Evolutionary conservation across 2,113 vertebrate species (phyloP).

Genomic region (Microtus montanus): DNA sequence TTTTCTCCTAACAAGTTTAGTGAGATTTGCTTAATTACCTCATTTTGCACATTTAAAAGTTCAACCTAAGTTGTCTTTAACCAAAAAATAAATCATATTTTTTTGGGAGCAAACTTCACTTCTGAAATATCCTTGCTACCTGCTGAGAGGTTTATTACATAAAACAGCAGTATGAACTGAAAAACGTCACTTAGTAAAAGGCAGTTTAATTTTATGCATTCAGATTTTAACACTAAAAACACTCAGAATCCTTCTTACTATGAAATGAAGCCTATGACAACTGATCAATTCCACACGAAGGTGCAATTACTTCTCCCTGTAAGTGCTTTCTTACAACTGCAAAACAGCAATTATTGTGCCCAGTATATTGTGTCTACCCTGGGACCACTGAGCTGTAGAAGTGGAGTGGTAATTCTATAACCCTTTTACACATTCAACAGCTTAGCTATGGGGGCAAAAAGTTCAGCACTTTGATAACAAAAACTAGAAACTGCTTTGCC

Average conservation of each 20-base stretch:
- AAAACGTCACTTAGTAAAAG: slow-evolving; percentile 25
- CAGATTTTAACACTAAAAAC: slow-evolving; percentile 36
- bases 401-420: not conserved
- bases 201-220: slow-evolving; percentile 33
- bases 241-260: slow-evolving; percentile 2
- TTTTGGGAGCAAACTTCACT: not conserved
- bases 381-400: not conserved
- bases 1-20: not conserved
- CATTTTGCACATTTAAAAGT: not conserved
- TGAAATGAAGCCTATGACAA: slow-evolving; percentile 24
- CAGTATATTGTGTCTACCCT: not conserved
- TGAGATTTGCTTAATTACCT: not conserved
- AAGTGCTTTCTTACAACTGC: slow-evolving; percentile 5
- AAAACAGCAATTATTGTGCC: slow-evolving; percentile 14
- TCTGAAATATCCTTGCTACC: not conserved
- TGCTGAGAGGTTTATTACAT: not conserved
- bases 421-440: not conserved
- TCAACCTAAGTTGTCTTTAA: not conserved
- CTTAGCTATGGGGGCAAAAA: not conserved
- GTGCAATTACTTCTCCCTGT: slow-evolving; percentile 23
- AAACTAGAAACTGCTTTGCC: slow-evolving; percentile 4
- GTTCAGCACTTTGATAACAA: not conserved
- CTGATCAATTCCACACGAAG: slow-evolving; percentile 2
- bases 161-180: not conserved
- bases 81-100: slow-evolving; percentile 10